Conservation (phyloP, 2,888 invertebrate species). For the Podabrus alpinus region DNA sequence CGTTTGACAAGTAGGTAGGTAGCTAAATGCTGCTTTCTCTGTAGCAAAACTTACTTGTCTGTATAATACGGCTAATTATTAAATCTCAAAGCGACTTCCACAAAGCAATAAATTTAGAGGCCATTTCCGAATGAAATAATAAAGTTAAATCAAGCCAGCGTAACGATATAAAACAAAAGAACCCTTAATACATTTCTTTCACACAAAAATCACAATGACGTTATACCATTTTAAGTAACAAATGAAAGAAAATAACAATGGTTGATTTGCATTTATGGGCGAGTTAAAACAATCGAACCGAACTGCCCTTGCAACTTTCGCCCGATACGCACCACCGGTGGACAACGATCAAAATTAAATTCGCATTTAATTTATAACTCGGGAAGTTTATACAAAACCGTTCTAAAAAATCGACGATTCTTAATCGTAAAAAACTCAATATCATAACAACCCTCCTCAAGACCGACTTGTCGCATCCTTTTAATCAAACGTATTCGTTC, state of each 20-base stretch:
- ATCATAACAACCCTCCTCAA: neutral
- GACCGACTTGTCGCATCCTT: constrained; percentile 23
- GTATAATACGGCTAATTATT: constrained; percentile 32
- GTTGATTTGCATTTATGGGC: constrained; percentile 51
- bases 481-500: constrained; percentile 35
- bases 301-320: constrained; percentile 32
- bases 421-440: neutral
- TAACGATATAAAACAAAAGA: constrained; percentile 48
- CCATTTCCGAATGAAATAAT: constrained; percentile 50
- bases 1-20: constrained; percentile 3
- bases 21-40: neutral
- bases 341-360: constrained; percentile 24
- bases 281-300: constrained; percentile 47
- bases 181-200: constrained; percentile 48
- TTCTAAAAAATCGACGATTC: neutral
- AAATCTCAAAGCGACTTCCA: constrained; percentile 35
- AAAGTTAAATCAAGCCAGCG: constrained; percentile 48
- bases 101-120: constrained; percentile 49
- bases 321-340: constrained; percentile 20
- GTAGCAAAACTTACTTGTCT: constrained; percentile 16
- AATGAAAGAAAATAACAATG: constrained; percentile 49
- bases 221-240: constrained; percentile 49
- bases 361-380: constrained; percentile 18
- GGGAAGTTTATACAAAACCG: neutral
- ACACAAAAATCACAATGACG: constrained; percentile 44